Evolutionary conservation across 2,113 vertebrate genomes (phyloP), one percentile per base, ranked within the genome.

Genomic region (Aleadryas rufinucha): DNA sequence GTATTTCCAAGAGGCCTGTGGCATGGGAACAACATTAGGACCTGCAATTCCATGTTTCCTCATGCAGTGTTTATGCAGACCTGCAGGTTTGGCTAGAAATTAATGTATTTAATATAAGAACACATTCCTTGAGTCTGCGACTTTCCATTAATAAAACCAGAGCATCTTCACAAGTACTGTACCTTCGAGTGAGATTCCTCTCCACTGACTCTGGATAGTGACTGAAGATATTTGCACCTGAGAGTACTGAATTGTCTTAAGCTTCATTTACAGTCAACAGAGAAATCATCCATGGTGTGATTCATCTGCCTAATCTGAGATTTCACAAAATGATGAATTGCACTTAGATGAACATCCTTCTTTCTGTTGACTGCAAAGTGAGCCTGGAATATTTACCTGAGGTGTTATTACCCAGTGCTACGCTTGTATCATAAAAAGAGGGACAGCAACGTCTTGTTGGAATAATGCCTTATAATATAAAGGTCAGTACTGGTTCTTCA

Each of bases 321-420:
- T 61, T 84, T 88, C 78, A 65, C 33, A 80, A 84, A 90, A 84
- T 77, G 54, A 96, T 92, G 59, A 95, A 93, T 88, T 93, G 83
- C 85, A 84, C 90, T 94, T 93, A 92, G 50, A 64, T 72, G 66
- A 93, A 69, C 45, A 42, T 81, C n/a, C 4, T 86, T 83, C 35
- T 83, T 74, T 83, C 42, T 27, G 0, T 2, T 92, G 71, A 61
- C 54, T 88, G 57, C 27, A 69, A 77, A 90, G 35, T 24, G 52
- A 84, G 16, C 13, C 41, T 77, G 35, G 45, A 52, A 54, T 70
- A 20, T 88, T 80, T 92, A 77, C 50, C 21, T 74, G 59, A 70
- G 45, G 1, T 45, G 37, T 61, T 86, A 90, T 76, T 82, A 71
- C 39, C 5, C 18, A 57, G 53, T 30, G 18, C 61, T 76, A 50